Percentiles rank a stretch among this genome's conserved stretches.
Evolutionary conservation across 1,140 invertebrate genomes (phyloP).

Genomic region (Drosophila parvula): DNA sequence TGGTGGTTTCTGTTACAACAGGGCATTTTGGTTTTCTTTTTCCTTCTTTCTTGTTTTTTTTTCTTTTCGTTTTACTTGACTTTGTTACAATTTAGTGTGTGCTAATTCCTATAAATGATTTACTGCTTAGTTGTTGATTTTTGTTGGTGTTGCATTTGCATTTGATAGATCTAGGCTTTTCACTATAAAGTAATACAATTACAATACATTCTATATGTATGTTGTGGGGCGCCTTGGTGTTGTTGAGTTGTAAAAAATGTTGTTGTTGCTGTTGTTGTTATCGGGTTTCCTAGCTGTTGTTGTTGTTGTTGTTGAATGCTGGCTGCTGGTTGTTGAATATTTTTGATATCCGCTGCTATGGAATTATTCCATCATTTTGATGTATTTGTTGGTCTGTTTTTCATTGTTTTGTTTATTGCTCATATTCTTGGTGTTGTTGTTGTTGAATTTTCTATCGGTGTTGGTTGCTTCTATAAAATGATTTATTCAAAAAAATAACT

Average conservation of each 20-base stretch:
- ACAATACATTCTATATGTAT: slow-evolving; percentile 26
- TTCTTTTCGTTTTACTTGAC: slow-evolving; percentile 23
- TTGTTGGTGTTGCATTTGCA: slow-evolving; percentile 21
- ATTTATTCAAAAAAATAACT: slow-evolving; percentile 52
- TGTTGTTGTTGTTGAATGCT: slow-evolving; percentile 14
- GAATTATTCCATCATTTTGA: slow-evolving; percentile 10
- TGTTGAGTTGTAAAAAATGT: slow-evolving; percentile 11
- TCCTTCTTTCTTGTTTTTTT: slow-evolving; percentile 25
- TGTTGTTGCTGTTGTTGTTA: slow-evolving; percentile 4
- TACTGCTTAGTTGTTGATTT: slow-evolving; percentile 20
- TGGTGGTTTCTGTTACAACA: slow-evolving; percentile 80
- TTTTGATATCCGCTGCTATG: slow-evolving; percentile 9
- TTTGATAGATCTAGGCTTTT: slow-evolving; percentile 36
- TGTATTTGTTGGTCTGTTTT: slow-evolving; percentile 5
- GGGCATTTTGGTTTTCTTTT: slow-evolving; percentile 58
- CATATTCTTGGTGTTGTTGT: not conserved
- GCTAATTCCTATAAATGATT: slow-evolving; percentile 18
- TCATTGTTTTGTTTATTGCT: slow-evolving; percentile 6
- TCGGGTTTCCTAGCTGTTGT: not conserved
- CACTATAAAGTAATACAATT: slow-evolving; percentile 46
- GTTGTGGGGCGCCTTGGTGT: slow-evolving; percentile 17
- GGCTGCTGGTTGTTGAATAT: slow-evolving; percentile 14
- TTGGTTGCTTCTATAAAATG: slow-evolving; percentile 44
- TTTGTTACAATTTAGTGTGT: slow-evolving; percentile 30
- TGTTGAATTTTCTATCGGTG: slow-evolving; percentile 16